phyloP scores from a whole-genome alignment of 1,140 invertebrate species.

The Drosophila sp. region DNA sequence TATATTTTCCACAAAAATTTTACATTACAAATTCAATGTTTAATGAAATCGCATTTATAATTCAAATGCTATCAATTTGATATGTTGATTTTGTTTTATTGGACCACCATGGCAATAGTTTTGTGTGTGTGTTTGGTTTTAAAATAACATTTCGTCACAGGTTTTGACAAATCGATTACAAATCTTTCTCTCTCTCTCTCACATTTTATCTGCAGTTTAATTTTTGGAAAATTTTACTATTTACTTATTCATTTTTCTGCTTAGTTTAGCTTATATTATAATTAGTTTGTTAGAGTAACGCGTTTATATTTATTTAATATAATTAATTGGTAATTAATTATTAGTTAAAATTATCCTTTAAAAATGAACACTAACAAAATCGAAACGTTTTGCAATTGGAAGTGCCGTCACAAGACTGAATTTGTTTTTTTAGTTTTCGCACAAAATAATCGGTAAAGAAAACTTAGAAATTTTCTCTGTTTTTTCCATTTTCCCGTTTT shows the following conservation, averaged over 20 bases:
- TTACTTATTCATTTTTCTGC: constrained; percentile 1
- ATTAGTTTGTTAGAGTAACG: not conserved
- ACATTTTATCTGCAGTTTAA: not conserved
- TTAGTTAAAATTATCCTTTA: constrained; percentile 47
- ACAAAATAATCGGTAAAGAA: constrained; percentile 72
- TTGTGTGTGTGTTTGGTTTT: constrained; percentile 31
- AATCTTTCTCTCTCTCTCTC: not conserved
- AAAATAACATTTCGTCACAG: constrained; percentile 22
- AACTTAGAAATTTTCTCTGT: constrained; percentile 71
- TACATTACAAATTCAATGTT: constrained; percentile 40
- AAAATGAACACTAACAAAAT: constrained; percentile 14
- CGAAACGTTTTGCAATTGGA: constrained; percentile 53
- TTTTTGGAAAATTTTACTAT: not conserved
- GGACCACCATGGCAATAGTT: not conserved
- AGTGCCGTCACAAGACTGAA: constrained; percentile 64
- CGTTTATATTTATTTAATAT: constrained; percentile 26
- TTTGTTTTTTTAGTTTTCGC: constrained; percentile 20
- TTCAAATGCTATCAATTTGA: constrained; percentile 50
- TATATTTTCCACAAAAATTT: no score
- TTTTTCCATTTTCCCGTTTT: constrained; percentile 25
- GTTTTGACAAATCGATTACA: constrained; percentile 36
- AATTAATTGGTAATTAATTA: constrained; percentile 17
- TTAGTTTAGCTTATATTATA: constrained; percentile 6
- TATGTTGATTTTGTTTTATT: constrained; percentile 41
- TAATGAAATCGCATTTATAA: constrained; percentile 57